Evolutionary conservation across 2,113 vertebrate genomes (phyloP).

Genomic region (Coptodon rendalli): DNA sequence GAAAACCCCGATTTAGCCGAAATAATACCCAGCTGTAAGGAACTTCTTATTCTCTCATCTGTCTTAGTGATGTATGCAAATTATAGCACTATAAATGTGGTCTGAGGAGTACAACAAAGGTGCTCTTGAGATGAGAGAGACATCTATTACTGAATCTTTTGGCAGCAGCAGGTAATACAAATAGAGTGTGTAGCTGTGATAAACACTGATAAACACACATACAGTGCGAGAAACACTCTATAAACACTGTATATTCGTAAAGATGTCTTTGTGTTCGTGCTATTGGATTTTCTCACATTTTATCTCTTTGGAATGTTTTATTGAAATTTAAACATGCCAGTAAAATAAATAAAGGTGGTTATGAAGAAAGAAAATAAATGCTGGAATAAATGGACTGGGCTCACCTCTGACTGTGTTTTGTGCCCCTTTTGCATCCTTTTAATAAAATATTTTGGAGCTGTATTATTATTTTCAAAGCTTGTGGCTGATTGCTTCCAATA

Average conservation of each 20-base stretch:
- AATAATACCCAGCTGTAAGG: not conserved
- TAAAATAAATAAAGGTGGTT: not conserved
- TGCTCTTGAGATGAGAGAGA: not conserved
- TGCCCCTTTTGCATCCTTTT: not conserved
- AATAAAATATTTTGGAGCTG: not conserved
- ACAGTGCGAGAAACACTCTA: not conserved
- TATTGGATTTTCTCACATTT: not conserved
- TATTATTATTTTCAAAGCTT: not conserved
- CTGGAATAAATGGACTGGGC: not conserved
- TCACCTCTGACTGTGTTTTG: not conserved
- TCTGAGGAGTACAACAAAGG: not conserved
- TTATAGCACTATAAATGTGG: not conserved
- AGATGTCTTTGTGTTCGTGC: not conserved
- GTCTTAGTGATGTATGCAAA: not conserved
- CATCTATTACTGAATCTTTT: not conserved
- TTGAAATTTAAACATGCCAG: not conserved
- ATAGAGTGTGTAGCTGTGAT: not conserved
- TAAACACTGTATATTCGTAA: not conserved
- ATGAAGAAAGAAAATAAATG: not conserved
- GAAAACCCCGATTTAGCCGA: not conserved
- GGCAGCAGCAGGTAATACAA: not conserved
- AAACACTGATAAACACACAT: not conserved
- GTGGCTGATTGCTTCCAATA: not conserved
- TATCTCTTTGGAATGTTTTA: not conserved
- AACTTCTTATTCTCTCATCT: not conserved